phyloP scores from a whole-genome alignment of 2,113 vertebrate species.

The Ctenomys sociabilis region DNA sequence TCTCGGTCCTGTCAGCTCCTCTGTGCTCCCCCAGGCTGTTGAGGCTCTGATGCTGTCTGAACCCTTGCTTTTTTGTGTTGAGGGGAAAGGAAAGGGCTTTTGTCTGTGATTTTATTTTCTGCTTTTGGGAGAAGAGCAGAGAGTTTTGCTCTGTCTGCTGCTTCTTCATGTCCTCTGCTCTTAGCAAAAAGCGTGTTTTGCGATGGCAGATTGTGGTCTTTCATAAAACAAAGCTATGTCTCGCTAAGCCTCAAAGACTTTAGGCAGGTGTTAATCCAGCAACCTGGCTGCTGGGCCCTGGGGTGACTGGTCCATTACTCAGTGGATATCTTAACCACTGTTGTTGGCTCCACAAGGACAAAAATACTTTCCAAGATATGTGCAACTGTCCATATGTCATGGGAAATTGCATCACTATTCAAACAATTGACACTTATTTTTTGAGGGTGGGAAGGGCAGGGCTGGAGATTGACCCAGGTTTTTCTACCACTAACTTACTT shows the following conservation, averaged over 20 bases:
- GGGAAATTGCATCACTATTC: neutral
- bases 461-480: too few relatives aligned
- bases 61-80: neutral
- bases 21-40: too few relatives aligned
- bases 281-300: neutral
- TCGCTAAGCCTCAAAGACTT: neutral
- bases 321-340: neutral
- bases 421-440: neutral
- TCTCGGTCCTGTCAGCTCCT: neutral
- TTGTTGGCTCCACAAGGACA: neutral
- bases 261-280: neutral
- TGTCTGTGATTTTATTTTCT: neutral
- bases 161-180: neutral
- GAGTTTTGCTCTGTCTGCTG: neutral
- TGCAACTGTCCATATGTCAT: neutral
- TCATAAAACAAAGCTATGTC: neutral
- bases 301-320: neutral
- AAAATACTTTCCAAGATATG: neutral
- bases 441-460: neutral
- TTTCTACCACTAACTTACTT: neutral
- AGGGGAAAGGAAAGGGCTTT: neutral
- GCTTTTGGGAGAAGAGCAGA: neutral
- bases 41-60: neutral
- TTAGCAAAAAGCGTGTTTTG: neutral
- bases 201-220: neutral